Evolutionary conservation across 2,888 invertebrate genomes (phyloP).

Genomic region (Leptopilina drosophilae): DNA sequence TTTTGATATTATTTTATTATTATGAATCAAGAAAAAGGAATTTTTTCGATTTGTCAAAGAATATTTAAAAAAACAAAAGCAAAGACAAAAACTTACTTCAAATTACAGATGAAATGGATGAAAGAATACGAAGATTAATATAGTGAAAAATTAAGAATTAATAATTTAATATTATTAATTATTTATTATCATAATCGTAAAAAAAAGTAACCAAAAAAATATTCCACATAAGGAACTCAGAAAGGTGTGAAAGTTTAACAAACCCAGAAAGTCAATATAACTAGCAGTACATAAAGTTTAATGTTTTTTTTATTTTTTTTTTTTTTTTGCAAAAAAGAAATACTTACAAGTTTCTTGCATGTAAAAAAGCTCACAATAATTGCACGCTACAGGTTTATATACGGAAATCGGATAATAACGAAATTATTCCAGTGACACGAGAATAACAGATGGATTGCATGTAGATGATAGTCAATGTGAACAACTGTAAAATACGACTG

Average conservation of each 20-base stretch:
- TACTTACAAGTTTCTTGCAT: slow-evolving; percentile 25
- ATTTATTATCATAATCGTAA: too few relatives aligned
- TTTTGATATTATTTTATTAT: too few relatives aligned
- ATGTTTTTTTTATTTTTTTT: background rate
- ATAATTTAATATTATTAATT: too few relatives aligned
- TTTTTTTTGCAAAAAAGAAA: background rate
- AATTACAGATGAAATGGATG: too few relatives aligned
- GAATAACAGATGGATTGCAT: slow-evolving; percentile 37
- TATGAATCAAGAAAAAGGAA: too few relatives aligned
- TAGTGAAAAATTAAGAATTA: too few relatives aligned
- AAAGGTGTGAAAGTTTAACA: background rate
- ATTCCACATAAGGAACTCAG: background rate
- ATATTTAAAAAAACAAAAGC: too few relatives aligned
- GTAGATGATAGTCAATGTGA: slow-evolving; percentile 41
- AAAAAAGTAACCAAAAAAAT: too few relatives aligned
- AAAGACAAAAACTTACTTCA: too few relatives aligned
- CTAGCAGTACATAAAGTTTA: background rate
- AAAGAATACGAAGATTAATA: too few relatives aligned
- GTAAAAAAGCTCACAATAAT: slow-evolving; percentile 5
- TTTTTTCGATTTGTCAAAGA: too few relatives aligned
- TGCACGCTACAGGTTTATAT: slow-evolving; percentile 5
- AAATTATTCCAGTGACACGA: slow-evolving; percentile 35
- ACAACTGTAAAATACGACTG: slow-evolving; percentile 53
- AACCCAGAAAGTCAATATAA: background rate
- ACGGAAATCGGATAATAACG: slow-evolving; percentile 49